Evolutionary conservation across 2,113 vertebrate genomes (phyloP).

Genomic region (Ailurus styani): DNA sequence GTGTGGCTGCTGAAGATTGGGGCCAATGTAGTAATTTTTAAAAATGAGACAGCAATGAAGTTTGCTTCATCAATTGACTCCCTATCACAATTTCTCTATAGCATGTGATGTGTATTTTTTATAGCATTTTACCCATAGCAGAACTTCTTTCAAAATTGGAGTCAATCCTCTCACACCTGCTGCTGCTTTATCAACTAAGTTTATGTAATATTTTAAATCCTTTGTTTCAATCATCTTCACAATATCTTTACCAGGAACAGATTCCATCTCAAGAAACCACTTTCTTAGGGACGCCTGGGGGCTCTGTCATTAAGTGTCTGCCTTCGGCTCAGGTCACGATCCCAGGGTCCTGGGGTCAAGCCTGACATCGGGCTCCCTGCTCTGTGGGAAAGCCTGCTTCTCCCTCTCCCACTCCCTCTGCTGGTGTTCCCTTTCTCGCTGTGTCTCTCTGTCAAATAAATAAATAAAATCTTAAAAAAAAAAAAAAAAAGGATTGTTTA

Average conservation of each 20-base stretch:
- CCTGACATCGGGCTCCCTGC: too few relatives aligned
- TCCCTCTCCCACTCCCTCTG: too few relatives aligned
- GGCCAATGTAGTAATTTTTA: neutral
- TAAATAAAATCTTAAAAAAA: too few relatives aligned
- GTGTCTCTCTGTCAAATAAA: too few relatives aligned
- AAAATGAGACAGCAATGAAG: neutral
- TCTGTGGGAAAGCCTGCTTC: too few relatives aligned
- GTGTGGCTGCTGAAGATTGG: neutral
- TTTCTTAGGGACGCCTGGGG: too few relatives aligned
- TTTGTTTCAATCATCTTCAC: neutral
- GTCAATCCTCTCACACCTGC: neutral
- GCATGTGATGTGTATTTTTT: neutral
- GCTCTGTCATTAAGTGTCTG: too few relatives aligned
- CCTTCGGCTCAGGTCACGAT: too few relatives aligned
- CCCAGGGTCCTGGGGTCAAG: too few relatives aligned
- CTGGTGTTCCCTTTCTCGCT: too few relatives aligned
- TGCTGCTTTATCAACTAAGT: too few relatives aligned
- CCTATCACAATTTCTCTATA: neutral
- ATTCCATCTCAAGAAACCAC: neutral
- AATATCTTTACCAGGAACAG: neutral
- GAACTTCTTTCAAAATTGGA: neutral
- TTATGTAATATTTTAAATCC: neutral
- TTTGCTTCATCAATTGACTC: neutral
- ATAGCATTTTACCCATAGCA: neutral
- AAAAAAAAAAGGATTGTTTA: too few relatives aligned